Base-by-base conservation (phyloP, 2,113 vertebrate genomes). In the Dasyornis broadbenti region DNA sequence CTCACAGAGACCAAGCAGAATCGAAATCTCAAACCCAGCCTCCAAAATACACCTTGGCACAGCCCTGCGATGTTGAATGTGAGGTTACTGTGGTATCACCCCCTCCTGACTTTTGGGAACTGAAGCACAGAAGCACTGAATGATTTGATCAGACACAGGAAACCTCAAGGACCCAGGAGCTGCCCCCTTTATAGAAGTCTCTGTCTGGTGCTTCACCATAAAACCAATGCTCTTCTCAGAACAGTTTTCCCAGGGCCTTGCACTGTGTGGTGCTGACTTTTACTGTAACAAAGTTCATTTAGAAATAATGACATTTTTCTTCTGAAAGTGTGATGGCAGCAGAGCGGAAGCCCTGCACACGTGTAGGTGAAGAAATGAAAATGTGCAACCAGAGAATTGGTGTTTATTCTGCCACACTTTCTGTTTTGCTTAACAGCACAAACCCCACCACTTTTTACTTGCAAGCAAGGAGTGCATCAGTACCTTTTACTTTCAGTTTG, bases 331-430 rank as follows among this genome's bases (percentile, higher is more conserved):
- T 70, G 45, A 56, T 56, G 39, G 33, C 33, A 90, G 70, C 37
- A 57, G 20, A 85, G 73, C 37, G 78, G 49, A 90, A 90, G 45
- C 57, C 53, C 90, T 79, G 44, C 9, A 57, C 26, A 49, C 10
- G 16, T 66, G 37, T 76, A 72, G 78, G 70, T 85, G 69, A 89
- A 94, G 84, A 95, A 91, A 88, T 80, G 84, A 93, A 65, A 84
- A 64, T 31, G 22, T 82, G 39, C 83, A 82, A 93, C 22, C 31
- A 80, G 40, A 79, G 22, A 94, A 86, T 20, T 68, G 28, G 22
- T 90, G 54, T 82, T 90, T 61, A 57, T 69, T 72, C 31, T 72
- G 63, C 28, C 83, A 61, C 35, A 42, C 42, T 94, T 88, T 93
- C 63, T 61, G 79, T 92, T 88, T 94, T 94, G 66, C 66, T 88